Conservation (phyloP, 2,888 invertebrate genomes). For the Drosophila kambysellisi region DNA sequence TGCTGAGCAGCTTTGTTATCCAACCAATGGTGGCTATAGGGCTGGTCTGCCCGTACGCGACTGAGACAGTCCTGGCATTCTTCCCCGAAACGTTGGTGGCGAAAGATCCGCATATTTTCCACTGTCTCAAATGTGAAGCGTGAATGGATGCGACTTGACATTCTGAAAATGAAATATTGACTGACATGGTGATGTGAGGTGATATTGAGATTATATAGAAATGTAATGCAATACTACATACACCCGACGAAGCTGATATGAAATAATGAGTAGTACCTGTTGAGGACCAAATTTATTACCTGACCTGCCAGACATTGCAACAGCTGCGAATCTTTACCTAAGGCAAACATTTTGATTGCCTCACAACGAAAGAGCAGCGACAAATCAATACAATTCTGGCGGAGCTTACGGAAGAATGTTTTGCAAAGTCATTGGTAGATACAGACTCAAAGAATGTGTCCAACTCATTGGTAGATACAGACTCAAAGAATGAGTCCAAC, state of each 20-base stretch:
- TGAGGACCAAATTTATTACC: no score
- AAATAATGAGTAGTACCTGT: slow-evolving; percentile 2
- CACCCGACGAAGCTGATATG: not conserved
- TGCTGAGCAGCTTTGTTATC: slow-evolving; percentile 14
- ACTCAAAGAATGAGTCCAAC: not conserved
- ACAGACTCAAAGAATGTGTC: not conserved
- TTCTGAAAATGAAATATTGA: slow-evolving; percentile 9
- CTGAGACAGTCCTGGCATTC: slow-evolving; percentile 57
- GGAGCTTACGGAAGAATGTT: not conserved
- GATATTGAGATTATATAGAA: slow-evolving; percentile 13
- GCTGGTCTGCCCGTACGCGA: slow-evolving; percentile 32
- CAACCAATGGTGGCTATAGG: slow-evolving; percentile 62
- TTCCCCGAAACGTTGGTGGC: slow-evolving; percentile 30
- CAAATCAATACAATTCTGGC: not conserved
- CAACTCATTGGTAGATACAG: not conserved
- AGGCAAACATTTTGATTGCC: not conserved
- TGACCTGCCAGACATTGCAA: not conserved
- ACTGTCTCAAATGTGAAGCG: slow-evolving; percentile 44
- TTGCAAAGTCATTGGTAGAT: not conserved
- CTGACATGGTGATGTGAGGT: slow-evolving; percentile 1
- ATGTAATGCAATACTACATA: not conserved
- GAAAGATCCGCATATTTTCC: slow-evolving; percentile 38
- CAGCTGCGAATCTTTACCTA: not conserved
- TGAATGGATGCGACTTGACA: slow-evolving; percentile 40
- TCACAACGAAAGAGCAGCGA: not conserved